Conservation (phyloP, 2,888 invertebrate genomes). For the Euzophera pinguis region DNA sequence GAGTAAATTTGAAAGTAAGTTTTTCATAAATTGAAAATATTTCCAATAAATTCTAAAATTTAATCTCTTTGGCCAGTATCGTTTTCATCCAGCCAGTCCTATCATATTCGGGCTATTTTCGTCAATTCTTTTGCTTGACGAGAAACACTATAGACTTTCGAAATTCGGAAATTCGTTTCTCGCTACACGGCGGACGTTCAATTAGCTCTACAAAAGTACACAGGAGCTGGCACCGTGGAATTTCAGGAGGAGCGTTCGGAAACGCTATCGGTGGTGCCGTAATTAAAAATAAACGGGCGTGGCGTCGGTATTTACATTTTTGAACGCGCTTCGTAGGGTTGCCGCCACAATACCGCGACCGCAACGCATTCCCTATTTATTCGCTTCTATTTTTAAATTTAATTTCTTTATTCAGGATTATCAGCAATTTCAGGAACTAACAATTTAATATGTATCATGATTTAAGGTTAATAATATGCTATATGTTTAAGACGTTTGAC, state of each 20-base stretch:
- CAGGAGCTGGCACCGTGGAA: slow-evolving; percentile 2
- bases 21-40: no score
- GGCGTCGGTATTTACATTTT: slow-evolving; percentile 39
- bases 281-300: slow-evolving; percentile 46
- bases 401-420: no score
- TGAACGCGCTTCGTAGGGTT: slow-evolving; percentile 31
- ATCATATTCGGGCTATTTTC: not conserved
- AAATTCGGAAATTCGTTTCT: slow-evolving; percentile 8
- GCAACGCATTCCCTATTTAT: slow-evolving; percentile 16
- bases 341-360: slow-evolving; percentile 15
- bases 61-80: not conserved
- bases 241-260: slow-evolving; percentile 22
- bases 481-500: no score
- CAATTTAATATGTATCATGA: no score
- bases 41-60: no score
- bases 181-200: slow-evolving; percentile 21
- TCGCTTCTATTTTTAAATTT: slow-evolving; percentile 17
- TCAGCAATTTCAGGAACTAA: no score
- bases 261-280: slow-evolving; percentile 31
- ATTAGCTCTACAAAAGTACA: slow-evolving; percentile 19
- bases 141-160: slow-evolving; percentile 1
- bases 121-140: slow-evolving; percentile 1
- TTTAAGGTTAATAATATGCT: no score
- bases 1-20: no score
- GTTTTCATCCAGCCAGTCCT: not conserved